These are phyloP conservation scores for Carollia perspicillata DNA, from an alignment of 2,113 vertebrate species.

Conservation along the genomic window DNA sequence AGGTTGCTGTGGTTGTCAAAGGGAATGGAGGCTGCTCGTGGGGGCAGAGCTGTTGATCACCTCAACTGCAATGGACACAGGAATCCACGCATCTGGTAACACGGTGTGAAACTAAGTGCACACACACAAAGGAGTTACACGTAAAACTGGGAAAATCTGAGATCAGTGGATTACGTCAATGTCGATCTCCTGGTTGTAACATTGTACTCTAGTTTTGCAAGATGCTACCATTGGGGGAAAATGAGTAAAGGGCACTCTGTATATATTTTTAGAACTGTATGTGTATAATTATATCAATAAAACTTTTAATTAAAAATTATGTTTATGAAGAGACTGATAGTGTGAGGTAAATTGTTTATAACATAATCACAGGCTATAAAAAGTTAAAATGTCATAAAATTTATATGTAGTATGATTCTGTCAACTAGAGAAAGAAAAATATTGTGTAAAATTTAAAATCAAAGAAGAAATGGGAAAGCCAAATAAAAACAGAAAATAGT, in stretches of 20 bases:
- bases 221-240: background rate
- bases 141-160: background rate
- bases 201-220: background rate
- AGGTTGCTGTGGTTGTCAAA: background rate
- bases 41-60: background rate
- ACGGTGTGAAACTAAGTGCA: background rate
- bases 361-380: background rate
- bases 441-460: background rate
- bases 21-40: rapidly evolving
- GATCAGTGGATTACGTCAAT: background rate
- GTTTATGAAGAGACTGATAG: background rate
- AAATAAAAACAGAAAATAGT: background rate
- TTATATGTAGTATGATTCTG: background rate
- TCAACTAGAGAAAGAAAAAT: background rate
- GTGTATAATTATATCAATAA: background rate
- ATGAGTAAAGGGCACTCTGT: background rate
- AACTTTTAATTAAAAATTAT: background rate
- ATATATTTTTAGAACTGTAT: background rate
- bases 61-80: background rate
- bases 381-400: background rate
- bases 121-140: background rate
- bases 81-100: background rate
- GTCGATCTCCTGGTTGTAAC: background rate
- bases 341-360: background rate
- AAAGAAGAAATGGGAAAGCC: background rate